Evolutionary conservation across 2,888 invertebrate species (phyloP).

Genomic region (Nomada ferruginata): DNA sequence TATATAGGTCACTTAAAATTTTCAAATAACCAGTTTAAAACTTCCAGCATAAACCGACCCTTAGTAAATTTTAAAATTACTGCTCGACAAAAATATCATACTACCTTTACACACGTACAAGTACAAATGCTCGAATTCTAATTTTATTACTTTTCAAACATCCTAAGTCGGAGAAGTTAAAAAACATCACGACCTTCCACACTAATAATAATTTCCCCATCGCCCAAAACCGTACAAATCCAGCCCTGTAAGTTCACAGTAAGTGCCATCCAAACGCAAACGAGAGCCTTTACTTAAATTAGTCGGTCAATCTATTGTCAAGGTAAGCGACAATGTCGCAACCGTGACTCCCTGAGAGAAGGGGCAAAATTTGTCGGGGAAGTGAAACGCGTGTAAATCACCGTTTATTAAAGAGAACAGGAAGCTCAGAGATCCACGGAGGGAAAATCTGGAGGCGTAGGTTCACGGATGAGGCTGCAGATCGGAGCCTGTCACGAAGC

Average conservation of each 20-base stretch:
- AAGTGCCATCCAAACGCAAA: constrained; percentile 6
- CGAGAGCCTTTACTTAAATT: neutral
- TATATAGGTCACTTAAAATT: too few species aligned
- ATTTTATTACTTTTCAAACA: neutral
- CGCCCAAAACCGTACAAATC: neutral
- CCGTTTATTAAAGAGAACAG: constrained; percentile 76
- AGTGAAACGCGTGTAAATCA: constrained; percentile 80
- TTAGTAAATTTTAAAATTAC: too few species aligned
- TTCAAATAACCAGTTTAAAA: too few species aligned
- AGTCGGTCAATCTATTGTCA: neutral
- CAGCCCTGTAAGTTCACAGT: neutral
- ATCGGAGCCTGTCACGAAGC: constrained; percentile 72
- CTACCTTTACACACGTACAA: too few species aligned
- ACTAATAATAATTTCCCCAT: neutral
- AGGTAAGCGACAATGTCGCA: neutral
- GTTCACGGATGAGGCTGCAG: constrained; percentile 56
- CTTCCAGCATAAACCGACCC: too few species aligned
- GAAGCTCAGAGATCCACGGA: constrained; percentile 63
- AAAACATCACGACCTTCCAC: neutral
- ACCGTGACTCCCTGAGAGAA: neutral
- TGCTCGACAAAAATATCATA: too few species aligned
- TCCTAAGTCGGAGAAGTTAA: neutral
- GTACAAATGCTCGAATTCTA: too few species aligned
- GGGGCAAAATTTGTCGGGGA: constrained; percentile 70
- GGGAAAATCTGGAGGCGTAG: constrained; percentile 50